Percentiles rank a stretch among this genome's conserved stretches.
phyloP scores from a whole-genome alignment of 2,888 invertebrate genomes.

The Melieria omissa region DNA sequence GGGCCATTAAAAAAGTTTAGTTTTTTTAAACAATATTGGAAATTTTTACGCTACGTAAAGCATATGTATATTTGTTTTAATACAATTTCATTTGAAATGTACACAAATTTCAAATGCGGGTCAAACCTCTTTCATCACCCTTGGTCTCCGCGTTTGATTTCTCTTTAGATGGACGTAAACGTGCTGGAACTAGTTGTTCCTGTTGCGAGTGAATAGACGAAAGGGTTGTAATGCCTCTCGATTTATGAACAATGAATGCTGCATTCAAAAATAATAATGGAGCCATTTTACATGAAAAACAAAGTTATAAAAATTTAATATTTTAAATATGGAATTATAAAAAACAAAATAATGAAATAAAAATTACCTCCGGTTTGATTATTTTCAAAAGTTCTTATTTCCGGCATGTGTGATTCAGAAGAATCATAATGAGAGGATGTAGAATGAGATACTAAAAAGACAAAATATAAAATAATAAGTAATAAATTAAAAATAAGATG shows the following conservation, averaged over 20 bases:
- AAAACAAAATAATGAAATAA: conserved; percentile 16
- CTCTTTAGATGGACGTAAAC: conserved; percentile 73
- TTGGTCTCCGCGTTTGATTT: conserved; percentile 73
- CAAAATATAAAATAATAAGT: conserved; percentile 48
- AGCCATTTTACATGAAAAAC: conserved; percentile 22
- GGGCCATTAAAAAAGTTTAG: too few relatives aligned
- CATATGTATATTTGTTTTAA: conserved; percentile 1
- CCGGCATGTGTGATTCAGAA: not conserved
- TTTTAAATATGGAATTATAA: conserved; percentile 23
- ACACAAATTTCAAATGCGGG: conserved; percentile 34
- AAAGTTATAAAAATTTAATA: conserved; percentile 35
- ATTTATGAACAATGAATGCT: conserved; percentile 83
- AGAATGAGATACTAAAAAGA: conserved; percentile 7
- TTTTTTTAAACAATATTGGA: too few relatives aligned
- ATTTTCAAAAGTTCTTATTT: too few relatives aligned
- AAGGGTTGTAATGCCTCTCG: conserved; percentile 81
- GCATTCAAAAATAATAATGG: conserved; percentile 16
- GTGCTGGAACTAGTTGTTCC: conserved; percentile 72
- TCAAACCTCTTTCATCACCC: conserved; percentile 75
- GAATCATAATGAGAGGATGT: conserved; percentile 36
- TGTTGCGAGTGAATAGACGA: conserved; percentile 71
- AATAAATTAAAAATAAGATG: too few relatives aligned
- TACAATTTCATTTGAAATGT: conserved; percentile 7
- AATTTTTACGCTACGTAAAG: too few relatives aligned
- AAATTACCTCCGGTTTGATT: not conserved